phyloP scores from a whole-genome alignment of 1,140 invertebrate genomes.

The Acromyrmex charruanus region DNA sequence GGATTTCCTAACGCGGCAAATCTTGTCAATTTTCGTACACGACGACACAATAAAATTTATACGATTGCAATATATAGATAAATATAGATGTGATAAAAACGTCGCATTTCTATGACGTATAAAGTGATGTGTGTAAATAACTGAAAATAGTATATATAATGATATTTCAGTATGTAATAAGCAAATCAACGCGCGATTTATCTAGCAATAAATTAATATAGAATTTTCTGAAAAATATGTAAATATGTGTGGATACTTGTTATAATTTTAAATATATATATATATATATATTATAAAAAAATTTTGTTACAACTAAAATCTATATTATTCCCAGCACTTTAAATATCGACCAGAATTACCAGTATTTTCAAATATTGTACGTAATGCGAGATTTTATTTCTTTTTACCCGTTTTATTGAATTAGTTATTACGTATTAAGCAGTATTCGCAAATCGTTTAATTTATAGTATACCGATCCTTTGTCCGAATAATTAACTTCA shows the following conservation, averaged over 20 bases:
- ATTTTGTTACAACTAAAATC: background rate
- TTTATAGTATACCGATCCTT: constrained; percentile 20
- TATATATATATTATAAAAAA: background rate
- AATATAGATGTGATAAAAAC: background rate
- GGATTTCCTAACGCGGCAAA: background rate
- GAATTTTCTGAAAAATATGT: constrained; percentile 12
- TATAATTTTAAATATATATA: background rate
- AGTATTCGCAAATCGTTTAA: constrained; percentile 19
- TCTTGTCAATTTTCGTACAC: constrained; percentile 18
- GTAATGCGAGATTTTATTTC: constrained; percentile 14
- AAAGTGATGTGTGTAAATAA: background rate
- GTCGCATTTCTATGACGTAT: background rate
- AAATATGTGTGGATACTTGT: background rate
- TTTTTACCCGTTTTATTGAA: constrained; percentile 23
- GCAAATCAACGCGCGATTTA: background rate
- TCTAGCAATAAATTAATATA: background rate
- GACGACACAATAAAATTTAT: background rate
- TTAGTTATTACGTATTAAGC: constrained; percentile 23
- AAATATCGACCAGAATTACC: constrained; percentile 12
- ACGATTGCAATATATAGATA: background rate
- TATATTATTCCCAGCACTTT: constrained; percentile 15
- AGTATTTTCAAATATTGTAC: background rate
- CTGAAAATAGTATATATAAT: background rate
- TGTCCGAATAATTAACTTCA: constrained; percentile 38
- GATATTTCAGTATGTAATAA: background rate